These are phyloP conservation scores for Alethe castanea DNA, from an alignment of 2,113 vertebrate species.

Conservation along the genomic window DNA sequence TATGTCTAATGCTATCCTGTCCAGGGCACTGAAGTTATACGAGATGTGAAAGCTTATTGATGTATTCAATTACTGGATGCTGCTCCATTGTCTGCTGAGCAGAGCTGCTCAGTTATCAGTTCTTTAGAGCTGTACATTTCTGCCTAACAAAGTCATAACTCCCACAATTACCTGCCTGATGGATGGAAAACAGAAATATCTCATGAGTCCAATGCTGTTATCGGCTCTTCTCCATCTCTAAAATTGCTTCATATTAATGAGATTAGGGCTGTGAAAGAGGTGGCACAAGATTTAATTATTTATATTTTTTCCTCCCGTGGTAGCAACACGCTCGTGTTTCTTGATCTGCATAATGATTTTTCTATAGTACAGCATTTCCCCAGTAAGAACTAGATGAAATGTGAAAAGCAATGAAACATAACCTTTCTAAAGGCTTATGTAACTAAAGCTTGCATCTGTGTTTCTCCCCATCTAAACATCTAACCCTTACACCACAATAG, in stretches of 20 bases:
- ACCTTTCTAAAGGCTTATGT: neutral
- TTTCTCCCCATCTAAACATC: neutral
- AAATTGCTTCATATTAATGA: slow-evolving; percentile 69
- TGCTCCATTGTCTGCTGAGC: slow-evolving; percentile 64
- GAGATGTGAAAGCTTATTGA: slow-evolving; percentile 81
- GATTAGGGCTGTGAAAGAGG: slow-evolving; percentile 48
- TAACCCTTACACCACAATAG: neutral
- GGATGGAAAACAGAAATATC: slow-evolving; percentile 73
- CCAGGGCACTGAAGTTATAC: slow-evolving; percentile 57
- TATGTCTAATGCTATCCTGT: slow-evolving; percentile 70
- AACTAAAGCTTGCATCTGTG: neutral
- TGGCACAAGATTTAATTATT: slow-evolving; percentile 54
- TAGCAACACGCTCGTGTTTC: neutral
- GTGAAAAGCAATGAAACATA: slow-evolving; percentile 10
- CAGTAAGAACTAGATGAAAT: neutral
- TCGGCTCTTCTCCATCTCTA: slow-evolving; percentile 52
- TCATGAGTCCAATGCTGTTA: slow-evolving; percentile 56
- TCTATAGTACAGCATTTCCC: neutral
- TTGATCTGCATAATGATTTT: slow-evolving; percentile 10
- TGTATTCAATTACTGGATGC: slow-evolving; percentile 75
- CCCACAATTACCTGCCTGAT: slow-evolving; percentile 76
- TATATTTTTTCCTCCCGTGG: neutral
- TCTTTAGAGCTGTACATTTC: slow-evolving; percentile 61
- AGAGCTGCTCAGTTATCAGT: slow-evolving; percentile 57
- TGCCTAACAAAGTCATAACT: slow-evolving; percentile 72